Evolutionary conservation across 1,140 invertebrate species (phyloP).

Genomic region (Achatina immaculata): DNA sequence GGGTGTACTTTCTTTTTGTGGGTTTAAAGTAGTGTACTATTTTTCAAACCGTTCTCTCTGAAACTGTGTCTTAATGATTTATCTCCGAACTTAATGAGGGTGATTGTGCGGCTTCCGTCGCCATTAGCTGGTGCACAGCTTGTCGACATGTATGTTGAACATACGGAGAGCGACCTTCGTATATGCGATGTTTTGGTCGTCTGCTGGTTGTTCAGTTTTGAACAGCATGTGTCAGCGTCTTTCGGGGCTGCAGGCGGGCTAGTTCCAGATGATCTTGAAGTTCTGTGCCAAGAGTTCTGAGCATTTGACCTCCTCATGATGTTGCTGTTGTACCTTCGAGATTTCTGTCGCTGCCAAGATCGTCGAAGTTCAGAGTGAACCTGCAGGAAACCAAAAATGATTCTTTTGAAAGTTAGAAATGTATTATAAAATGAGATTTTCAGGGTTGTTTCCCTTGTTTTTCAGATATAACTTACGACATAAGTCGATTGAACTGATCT

Average conservation of each 20-base stretch:
- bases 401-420: too few relatives aligned
- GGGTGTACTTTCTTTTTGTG: too few relatives aligned
- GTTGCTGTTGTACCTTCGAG: not conserved
- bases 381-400: too few relatives aligned
- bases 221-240: not conserved
- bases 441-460: too few relatives aligned
- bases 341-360: not conserved
- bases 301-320: not conserved
- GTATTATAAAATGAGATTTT: too few relatives aligned
- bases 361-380: not conserved
- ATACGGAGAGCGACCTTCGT: not conserved
- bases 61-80: not conserved
- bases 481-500: too few relatives aligned
- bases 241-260: not conserved
- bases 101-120: not conserved
- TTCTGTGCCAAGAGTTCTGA: not conserved
- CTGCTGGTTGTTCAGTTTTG: not conserved
- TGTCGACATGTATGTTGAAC: not conserved
- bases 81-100: not conserved
- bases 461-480: too few relatives aligned
- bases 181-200: not conserved
- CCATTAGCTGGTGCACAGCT: not conserved
- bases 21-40: not conserved
- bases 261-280: not conserved
- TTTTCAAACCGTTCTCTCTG: not conserved